Base-by-base conservation (phyloP, 2,113 vertebrate species). In the Neoarius graeffei region DNA sequence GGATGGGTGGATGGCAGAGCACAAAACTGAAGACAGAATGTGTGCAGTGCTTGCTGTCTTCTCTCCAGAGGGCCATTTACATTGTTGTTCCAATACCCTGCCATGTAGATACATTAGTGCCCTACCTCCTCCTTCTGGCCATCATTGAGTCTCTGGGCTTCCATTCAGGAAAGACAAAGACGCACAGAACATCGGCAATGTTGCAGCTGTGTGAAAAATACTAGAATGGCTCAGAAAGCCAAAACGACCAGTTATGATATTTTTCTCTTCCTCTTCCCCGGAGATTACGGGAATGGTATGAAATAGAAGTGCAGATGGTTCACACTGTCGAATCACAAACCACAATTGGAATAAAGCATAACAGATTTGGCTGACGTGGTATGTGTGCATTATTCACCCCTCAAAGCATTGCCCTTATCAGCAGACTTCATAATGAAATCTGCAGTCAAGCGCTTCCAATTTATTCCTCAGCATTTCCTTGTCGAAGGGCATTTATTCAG, bases 341-440 rank as follows among this genome's bases (percentile, higher is more conserved):
- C 82, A 83, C 77, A 59, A 85, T 81, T 77, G 59, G 80, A 91
- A 86, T 71, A 84, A 83, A 87, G 84, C 80, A 69, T 73, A 71
- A 71, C 66, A 84, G 81, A 86, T 85, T 89, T 81, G 62, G 30
- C 82, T 66, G 52, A 89, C 81, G 85, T 42, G 57, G 62, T 87
- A 85, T 52, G 23, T 86, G 80, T 85, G 80, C 57, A 83, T 81
- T 87, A 87, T 86, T 89, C 84, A 84, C 62, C 86, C 59, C 81
- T 89, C 74, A 50, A 81, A 85, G 87, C 54, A 85, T 73, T 80
- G 85, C 74, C 74, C 83, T 90, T 88, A 90, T 91, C 87, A 66
- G 87, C 83, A 87, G 80, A 81, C 89, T 90, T 91, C 79, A 88
- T 91, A 90, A 91, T 90, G 89, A 90, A 91, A 91, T 89, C 79